Percentiles rank a stretch among this genome's conserved stretches.
Evolutionary conservation across 2,888 invertebrate genomes (phyloP).

Genomic region (Pachliopta kotzebuea): DNA sequence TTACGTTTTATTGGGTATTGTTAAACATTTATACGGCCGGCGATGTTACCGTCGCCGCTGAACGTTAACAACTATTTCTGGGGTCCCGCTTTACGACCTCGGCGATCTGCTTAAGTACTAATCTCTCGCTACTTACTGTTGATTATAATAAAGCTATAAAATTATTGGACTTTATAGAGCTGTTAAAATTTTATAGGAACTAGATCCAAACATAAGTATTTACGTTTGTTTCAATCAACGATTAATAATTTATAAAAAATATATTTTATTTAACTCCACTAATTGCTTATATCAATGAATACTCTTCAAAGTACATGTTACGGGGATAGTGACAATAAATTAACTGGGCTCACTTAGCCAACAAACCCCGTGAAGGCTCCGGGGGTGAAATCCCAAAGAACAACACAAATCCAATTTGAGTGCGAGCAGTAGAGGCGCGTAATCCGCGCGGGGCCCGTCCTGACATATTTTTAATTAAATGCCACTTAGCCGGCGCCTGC

Average conservation of each 20-base stretch:
- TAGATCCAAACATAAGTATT: no score
- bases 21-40: slow-evolving; percentile 30
- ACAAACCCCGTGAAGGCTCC: slow-evolving; percentile 22
- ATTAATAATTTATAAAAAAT: no score
- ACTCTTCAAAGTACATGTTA: no score
- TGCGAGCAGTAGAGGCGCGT: neutral
- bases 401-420: slow-evolving; percentile 31
- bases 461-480: slow-evolving; percentile 75
- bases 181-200: no score
- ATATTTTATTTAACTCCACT: no score
- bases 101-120: slow-evolving; percentile 12
- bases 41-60: slow-evolving; percentile 18
- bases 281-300: no score
- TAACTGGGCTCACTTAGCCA: slow-evolving; percentile 24
- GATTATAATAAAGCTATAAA: neutral
- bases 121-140: slow-evolving; percentile 10
- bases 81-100: slow-evolving; percentile 12
- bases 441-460: slow-evolving; percentile 3
- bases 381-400: slow-evolving; percentile 27
- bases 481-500: slow-evolving; percentile 51
- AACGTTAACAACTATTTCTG: slow-evolving; percentile 30
- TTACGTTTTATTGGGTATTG: slow-evolving; percentile 30
- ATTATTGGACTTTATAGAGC: no score
- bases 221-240: no score
- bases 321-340: slow-evolving; percentile 2